phyloP scores from a whole-genome alignment of 2,797 vertebrate species.

The Lacerta agilis region DNA sequence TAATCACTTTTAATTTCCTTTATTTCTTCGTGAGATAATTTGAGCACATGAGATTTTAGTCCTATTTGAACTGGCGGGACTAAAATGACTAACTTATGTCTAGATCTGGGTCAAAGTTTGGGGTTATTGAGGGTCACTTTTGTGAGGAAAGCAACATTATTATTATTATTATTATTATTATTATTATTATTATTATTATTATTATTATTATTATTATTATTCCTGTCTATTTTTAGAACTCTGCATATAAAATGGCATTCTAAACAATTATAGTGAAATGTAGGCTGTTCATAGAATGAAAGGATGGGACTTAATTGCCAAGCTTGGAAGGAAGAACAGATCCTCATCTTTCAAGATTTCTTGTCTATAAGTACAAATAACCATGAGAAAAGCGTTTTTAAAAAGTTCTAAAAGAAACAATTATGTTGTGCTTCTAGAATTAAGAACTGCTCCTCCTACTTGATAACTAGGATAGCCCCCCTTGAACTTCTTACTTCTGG shows the following conservation, averaged over 20 bases:
- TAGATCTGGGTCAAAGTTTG: background rate
- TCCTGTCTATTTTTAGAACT: background rate
- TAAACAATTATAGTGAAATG: background rate
- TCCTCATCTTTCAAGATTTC: background rate
- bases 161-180: too few relatives aligned
- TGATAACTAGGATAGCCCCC: background rate
- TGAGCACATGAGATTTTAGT: background rate
- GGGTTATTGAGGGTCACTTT: too few relatives aligned
- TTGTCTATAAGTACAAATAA: background rate
- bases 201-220: background rate
- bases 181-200: background rate
- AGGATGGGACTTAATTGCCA: background rate
- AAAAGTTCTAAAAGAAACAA: background rate
- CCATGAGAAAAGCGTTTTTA: background rate
- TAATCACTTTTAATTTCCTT: background rate
- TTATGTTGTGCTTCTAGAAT: background rate
- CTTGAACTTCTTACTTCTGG: background rate
- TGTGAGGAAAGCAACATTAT: too few relatives aligned
- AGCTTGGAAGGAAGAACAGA: background rate
- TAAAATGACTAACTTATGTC: background rate
- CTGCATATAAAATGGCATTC: background rate
- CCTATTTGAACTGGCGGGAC: background rate
- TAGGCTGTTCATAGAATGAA: background rate
- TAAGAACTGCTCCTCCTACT: background rate
- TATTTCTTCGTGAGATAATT: background rate